Evolutionary conservation across 35 echinoderm and acorn worm genomes (phyloP), one percentile per base, ranked within the genome.

Genomic region (Patiria miniata): DNA sequence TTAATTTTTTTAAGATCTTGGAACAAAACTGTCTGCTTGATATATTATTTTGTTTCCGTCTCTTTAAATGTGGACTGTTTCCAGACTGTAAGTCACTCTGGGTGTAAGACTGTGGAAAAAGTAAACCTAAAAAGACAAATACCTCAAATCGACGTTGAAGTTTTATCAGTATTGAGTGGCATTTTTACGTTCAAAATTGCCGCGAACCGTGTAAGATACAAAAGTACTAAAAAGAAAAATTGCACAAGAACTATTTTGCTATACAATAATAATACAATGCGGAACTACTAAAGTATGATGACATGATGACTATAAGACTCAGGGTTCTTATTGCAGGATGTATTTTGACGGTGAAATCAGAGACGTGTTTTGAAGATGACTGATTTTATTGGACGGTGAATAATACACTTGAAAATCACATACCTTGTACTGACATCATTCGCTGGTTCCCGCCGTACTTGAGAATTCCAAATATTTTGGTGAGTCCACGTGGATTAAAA

Each of bases 211-310:
- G 65, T 73, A 73, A 73, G 26, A 30, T 73, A 61, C 28, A 61
- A 61, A 36, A 73, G 65, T 73, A 73, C 65, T 73, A 73, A 73
- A 47, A n/a, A n/a, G n/a, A n/a, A n/a, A 73, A 22, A 61, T 73
- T 73, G 65, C 65, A 69, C 19, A 47, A 69, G 23, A 73, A 36
- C 26, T 73, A 73, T 73, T 73, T 73, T 73, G 65, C 65, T 73
- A 30, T 73, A 73, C 65, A 73, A 73, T 73, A 73, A 73, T 73
- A 73, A 30, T 73, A 32, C 65, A 73, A 73, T 73, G 26, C 65
- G 65, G 65, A 23, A 73, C 26, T 32, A 73, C 23, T 73, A 73
- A 73, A 26, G 65, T 73, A 73, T 34, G 65, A 36, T 73, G 65
- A 73, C 65, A 5, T 73, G 65, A 47, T 47, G 42, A 47, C 29